These are phyloP conservation scores for Zalophus californianus DNA, from an alignment of 2,797 vertebrate genomes.

Conservation along the genomic window DNA sequence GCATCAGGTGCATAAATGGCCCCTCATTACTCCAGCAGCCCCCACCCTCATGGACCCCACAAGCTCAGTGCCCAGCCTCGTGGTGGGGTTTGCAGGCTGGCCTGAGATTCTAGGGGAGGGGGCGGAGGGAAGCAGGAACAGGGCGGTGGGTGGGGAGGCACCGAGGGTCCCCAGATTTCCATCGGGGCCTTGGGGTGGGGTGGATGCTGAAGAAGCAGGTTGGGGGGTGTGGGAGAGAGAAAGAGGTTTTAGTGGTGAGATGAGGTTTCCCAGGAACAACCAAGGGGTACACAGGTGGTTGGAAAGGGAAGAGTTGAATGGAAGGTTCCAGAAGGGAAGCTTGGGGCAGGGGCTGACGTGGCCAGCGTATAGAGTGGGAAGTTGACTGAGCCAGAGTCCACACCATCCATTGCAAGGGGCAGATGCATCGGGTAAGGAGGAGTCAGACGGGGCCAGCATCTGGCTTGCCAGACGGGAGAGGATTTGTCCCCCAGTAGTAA, in stretches of 20 bases:
- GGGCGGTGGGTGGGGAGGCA: background rate
- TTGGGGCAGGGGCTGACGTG: background rate
- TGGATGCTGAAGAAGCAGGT: too few species aligned
- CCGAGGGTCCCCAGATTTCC: background rate
- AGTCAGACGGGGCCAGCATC: fast-evolving
- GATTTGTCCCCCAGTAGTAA: fast-evolving
- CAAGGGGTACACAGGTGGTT: background rate
- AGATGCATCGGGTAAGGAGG: too few species aligned
- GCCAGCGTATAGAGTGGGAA: fast-evolving
- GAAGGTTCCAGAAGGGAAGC: background rate
- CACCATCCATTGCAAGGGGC: fast-evolving
- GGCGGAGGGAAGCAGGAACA: fast-evolving
- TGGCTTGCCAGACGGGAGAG: background rate
- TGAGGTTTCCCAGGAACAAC: background rate
- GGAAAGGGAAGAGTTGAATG: background rate
- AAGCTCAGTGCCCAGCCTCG: fast-evolving
- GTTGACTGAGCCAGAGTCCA: background rate
- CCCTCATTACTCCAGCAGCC: background rate
- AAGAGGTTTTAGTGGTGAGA: background rate
- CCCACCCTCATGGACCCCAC: fast-evolving
- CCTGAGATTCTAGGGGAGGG: too few species aligned
- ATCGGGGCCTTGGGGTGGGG: fast-evolving
- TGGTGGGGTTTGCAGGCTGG: fast-evolving
- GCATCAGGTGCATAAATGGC: background rate
- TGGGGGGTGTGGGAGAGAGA: background rate